Evolutionary conservation across 1,140 invertebrate genomes (phyloP).

Genomic region (Papilio polyxenes): DNA sequence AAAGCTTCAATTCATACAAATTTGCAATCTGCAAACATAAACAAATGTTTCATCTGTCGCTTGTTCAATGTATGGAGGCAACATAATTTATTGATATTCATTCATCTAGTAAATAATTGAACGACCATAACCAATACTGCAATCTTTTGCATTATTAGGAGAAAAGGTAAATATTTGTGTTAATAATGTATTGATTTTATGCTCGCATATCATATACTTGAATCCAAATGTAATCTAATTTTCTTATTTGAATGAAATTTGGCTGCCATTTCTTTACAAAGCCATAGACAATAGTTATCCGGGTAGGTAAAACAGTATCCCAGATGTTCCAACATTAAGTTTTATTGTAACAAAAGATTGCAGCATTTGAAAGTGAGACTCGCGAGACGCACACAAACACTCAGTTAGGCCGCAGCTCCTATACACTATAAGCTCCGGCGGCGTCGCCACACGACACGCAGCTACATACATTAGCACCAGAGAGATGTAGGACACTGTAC

Average conservation of each 20-base stretch:
- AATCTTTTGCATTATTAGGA: not conserved
- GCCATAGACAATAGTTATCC: not conserved
- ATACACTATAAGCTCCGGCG: slow-evolving; percentile 33
- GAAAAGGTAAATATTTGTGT: not conserved
- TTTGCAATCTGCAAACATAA: not conserved
- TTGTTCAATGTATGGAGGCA: not conserved
- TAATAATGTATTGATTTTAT: no score
- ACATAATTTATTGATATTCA: not conserved
- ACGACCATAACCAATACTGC: not conserved
- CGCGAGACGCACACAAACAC: not conserved
- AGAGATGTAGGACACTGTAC: slow-evolving; percentile 62
- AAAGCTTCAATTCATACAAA: slow-evolving; percentile 16
- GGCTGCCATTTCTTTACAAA: not conserved
- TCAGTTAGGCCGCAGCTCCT: slow-evolving; percentile 25
- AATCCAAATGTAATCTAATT: no score
- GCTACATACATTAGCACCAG: slow-evolving; percentile 67
- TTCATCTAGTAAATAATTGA: slow-evolving; percentile 8
- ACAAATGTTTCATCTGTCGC: not conserved
- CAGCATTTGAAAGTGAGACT: not conserved
- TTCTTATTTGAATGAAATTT: no score
- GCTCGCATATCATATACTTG: no score
- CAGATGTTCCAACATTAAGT: not conserved
- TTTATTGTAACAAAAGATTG: slow-evolving; percentile 13
- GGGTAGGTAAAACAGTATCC: not conserved
- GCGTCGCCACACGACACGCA: slow-evolving; percentile 28